Percentiles rank a stretch among this genome's conserved stretches.
Evolutionary conservation across 2,113 vertebrate species (phyloP).

Genomic region (Nothoprocta pentlandii): DNA sequence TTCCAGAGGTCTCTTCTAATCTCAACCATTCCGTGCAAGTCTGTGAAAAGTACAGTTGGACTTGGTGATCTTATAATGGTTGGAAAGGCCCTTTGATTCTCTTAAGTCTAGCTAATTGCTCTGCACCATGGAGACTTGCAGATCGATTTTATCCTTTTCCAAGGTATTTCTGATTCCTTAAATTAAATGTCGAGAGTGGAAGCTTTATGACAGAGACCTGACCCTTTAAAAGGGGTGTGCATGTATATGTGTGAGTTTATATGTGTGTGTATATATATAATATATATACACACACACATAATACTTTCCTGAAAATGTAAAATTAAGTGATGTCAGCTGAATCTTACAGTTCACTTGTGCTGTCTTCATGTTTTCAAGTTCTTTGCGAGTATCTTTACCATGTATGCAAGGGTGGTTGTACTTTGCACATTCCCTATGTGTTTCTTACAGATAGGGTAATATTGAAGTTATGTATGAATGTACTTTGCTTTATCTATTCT

Average conservation of each 20-base stretch:
- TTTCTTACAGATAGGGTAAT: not conserved
- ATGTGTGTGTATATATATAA: not conserved
- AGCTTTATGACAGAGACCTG: not conserved
- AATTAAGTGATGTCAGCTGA: not conserved
- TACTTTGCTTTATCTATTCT: not conserved
- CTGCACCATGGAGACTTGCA: not conserved
- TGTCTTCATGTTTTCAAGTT: not conserved
- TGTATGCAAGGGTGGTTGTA: not conserved
- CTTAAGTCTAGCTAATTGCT: not conserved
- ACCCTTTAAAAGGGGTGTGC: accelerated
- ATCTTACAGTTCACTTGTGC: not conserved
- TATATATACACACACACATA: too few relatives aligned
- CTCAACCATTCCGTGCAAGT: too few relatives aligned
- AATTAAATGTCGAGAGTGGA: not conserved
- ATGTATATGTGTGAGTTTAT: not conserved
- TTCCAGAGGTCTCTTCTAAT: too few relatives aligned
- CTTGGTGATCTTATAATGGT: too few relatives aligned
- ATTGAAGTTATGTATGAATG: not conserved
- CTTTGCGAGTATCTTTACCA: not conserved
- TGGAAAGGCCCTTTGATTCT: too few relatives aligned
- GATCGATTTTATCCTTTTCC: accelerated
- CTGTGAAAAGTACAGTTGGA: too few relatives aligned
- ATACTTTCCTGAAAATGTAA: not conserved
- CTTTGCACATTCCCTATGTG: not conserved
- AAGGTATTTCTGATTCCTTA: not conserved